Evolutionary conservation across 2,113 vertebrate species (phyloP).

Genomic region (Chaetura pelagica): DNA sequence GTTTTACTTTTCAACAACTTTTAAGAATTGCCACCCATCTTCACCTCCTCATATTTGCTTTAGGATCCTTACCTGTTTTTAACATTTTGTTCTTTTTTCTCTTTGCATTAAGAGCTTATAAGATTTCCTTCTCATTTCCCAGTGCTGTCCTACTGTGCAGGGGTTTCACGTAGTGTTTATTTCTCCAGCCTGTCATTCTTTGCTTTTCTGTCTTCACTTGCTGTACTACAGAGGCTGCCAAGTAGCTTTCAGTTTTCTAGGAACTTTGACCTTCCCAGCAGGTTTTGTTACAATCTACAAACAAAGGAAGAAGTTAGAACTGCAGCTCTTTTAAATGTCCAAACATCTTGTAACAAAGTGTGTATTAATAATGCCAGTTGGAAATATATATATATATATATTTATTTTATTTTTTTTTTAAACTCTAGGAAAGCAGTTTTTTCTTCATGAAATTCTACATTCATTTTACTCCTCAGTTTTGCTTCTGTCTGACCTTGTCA

Average conservation of each 20-base stretch:
- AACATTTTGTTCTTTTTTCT: constrained; percentile 38
- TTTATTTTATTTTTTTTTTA: neutral
- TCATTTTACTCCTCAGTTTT: constrained; percentile 19
- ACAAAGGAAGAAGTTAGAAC: constrained; percentile 60
- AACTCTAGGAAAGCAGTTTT: constrained; percentile 24
- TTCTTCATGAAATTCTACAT: constrained; percentile 38
- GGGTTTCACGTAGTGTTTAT: constrained; percentile 57
- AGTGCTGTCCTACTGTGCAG: constrained; percentile 40
- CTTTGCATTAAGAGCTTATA: constrained; percentile 43
- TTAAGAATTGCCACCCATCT: neutral
- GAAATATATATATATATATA: no score
- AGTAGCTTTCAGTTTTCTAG: constrained; percentile 58
- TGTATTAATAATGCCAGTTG: constrained; percentile 63
- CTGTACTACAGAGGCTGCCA: constrained; percentile 59
- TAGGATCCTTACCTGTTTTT: constrained; percentile 5
- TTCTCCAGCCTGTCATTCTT: constrained; percentile 54
- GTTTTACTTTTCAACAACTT: constrained; percentile 27
- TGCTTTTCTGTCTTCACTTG: constrained; percentile 60
- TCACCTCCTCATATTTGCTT: constrained; percentile 31
- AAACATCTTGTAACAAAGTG: constrained; percentile 49
- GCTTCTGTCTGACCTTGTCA: constrained; percentile 57
- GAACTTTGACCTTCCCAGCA: constrained; percentile 69
- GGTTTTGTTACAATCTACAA: constrained; percentile 58
- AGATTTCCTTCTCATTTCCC: constrained; percentile 46
- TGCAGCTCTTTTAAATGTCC: constrained; percentile 65